Base-by-base conservation (phyloP, 2,797 vertebrate species). In the Phalanger gymnotis region DNA sequence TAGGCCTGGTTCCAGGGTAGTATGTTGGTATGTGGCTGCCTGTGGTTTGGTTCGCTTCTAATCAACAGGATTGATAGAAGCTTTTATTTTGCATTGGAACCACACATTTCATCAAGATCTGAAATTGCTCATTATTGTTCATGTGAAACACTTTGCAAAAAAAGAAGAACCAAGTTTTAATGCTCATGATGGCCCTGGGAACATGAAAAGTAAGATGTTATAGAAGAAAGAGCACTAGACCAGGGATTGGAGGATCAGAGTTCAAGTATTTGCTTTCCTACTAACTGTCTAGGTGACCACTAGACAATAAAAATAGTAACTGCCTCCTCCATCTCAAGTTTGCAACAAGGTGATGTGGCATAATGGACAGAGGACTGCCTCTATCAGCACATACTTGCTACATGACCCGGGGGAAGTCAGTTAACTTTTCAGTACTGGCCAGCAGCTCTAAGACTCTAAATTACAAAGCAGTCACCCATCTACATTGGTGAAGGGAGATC, bases 1-100 rank as follows among this genome's bases (percentile, higher is more conserved):
- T 0, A 54, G 30, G 4, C 12, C 47, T 91, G 30, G 1, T 58
- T 93, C 51, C 73, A 34, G 25, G 58, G 34, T 4, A 55, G 53
- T 92, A 9, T 94, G 54, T 66, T 4, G 58, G 53, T 92, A 9
- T 93, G 52, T 66, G 54, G 28, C 16, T 81, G 53, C 56, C 34
- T 51, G 19, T 34, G 90, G 31, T 91, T 96, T 94, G 81, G n/a
- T 92, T 96, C 87, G 93, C 53, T 95, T 22, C 54, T 89, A 94
- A 19, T 58, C 51, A n/a, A 87, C 7, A 73, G 57, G 90, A 92
- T 28, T 19, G 51, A 25, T 73, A 87, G 2, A 40, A 40, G 47
- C 92, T 94, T 90, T 40, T n/a, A 53, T 66, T 81, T 92, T 90
- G 54, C 27, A 27, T 54, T 92, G 89, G 14, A 89, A 31, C 0